Evolutionary conservation across 1,140 invertebrate species (phyloP).

Genomic region (Trichonephila clavata): DNA sequence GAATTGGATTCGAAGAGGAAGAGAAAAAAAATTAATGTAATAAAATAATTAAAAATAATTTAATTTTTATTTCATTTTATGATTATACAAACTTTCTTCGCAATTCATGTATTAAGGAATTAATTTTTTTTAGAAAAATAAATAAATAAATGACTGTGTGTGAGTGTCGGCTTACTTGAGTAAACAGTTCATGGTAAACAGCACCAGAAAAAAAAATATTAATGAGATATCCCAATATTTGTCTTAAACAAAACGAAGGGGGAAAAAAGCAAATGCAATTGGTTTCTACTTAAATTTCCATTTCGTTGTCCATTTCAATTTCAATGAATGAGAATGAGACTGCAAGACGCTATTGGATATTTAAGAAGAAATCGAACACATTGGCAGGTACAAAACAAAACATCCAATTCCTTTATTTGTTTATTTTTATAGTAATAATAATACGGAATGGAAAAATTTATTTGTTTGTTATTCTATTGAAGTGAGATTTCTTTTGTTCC

Average conservation of each 20-base stretch:
- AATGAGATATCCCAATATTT: neutral
- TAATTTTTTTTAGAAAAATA: too few relatives aligned
- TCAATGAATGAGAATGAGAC: neutral
- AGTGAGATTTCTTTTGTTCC: neutral
- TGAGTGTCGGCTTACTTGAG: neutral
- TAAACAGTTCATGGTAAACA: neutral
- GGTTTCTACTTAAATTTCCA: slow-evolving; percentile 41
- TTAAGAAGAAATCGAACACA: slow-evolving; percentile 25
- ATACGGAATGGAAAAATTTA: neutral
- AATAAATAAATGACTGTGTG: too few relatives aligned
- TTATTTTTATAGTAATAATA: neutral
- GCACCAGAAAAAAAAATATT: neutral
- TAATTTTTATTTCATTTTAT: too few relatives aligned
- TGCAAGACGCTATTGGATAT: slow-evolving; percentile 14
- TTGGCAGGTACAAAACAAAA: neutral
- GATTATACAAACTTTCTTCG: too few relatives aligned
- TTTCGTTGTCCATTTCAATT: slow-evolving; percentile 4
- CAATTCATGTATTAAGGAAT: too few relatives aligned
- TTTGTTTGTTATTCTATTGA: neutral
- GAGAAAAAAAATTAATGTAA: too few relatives aligned
- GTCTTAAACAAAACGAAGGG: neutral
- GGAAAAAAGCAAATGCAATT: neutral
- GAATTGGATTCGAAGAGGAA: too few relatives aligned
- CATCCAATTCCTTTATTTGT: neutral
- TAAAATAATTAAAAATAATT: too few relatives aligned